phyloP scores from a whole-genome alignment of 2,797 vertebrate genomes.

The Periophthalmus magnuspinnatus region DNA sequence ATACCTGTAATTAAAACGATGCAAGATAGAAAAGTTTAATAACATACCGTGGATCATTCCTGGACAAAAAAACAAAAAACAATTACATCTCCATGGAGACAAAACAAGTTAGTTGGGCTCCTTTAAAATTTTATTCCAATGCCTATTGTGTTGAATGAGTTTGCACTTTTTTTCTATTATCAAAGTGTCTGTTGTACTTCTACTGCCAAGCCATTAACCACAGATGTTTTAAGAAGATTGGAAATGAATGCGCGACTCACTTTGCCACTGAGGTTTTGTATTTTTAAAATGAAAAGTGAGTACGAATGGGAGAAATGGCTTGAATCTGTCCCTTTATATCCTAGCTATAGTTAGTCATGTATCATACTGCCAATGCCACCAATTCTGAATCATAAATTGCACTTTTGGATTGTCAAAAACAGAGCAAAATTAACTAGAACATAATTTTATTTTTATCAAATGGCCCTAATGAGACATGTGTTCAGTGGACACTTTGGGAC shows the following conservation, averaged over 20 bases:
- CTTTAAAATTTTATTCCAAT: too few relatives aligned
- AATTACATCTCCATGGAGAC: too few relatives aligned
- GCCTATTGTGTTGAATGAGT: too few relatives aligned
- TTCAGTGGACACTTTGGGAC: neutral
- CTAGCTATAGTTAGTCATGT: neutral
- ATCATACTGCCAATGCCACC: neutral
- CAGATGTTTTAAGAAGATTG: neutral
- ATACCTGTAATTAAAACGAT: too few relatives aligned
- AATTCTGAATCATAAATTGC: neutral
- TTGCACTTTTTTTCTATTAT: too few relatives aligned
- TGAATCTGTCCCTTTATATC: neutral
- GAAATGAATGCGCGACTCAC: neutral
- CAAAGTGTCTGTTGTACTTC: too few relatives aligned
- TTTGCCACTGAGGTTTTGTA: neutral
- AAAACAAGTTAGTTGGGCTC: too few relatives aligned
- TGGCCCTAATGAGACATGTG: neutral
- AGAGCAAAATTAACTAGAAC: neutral
- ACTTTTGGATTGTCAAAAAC: too few relatives aligned
- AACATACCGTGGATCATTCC: too few relatives aligned
- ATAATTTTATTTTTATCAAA: neutral
- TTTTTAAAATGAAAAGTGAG: neutral
- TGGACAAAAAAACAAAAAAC: too few relatives aligned
- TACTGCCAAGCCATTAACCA: too few relatives aligned
- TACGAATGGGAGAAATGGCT: neutral
- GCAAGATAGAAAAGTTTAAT: too few relatives aligned